Evolutionary conservation across 2,113 vertebrate genomes (phyloP).

Genomic region (Pogona vitticeps): DNA sequence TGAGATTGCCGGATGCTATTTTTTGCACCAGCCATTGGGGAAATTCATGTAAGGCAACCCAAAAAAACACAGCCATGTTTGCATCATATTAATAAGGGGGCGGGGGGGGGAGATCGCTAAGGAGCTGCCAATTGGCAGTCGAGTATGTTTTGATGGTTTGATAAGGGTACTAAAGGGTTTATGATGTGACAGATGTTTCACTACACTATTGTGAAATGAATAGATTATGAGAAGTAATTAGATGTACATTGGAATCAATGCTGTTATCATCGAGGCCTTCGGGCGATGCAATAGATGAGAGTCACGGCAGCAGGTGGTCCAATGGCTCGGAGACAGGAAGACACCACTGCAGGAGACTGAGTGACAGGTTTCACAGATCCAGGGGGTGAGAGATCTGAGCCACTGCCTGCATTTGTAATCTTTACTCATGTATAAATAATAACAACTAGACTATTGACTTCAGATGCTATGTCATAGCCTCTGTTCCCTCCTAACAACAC

Average conservation of each 20-base stretch:
- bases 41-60: conserved; percentile 76
- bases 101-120: conserved; percentile 62
- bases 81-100: conserved; percentile 80
- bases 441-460: conserved; percentile 86
- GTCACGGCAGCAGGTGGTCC: conserved; percentile 89
- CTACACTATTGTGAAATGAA: conserved; percentile 98
- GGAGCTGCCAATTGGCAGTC: conserved; percentile 81
- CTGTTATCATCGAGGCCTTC: conserved; percentile 92
- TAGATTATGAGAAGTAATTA: conserved; percentile 99
- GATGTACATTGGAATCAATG: conserved; percentile 99
- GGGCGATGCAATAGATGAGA: conserved; percentile 90
- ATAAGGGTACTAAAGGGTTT: conserved; percentile 89
- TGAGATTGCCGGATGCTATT: conserved; percentile 66
- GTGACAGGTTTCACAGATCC: conserved; percentile 89
- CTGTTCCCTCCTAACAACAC: conserved; percentile 66
- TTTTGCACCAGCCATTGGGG: conserved; percentile 76
- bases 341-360: conserved; percentile 86
- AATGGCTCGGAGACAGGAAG: conserved; percentile 88
- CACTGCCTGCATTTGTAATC: conserved; percentile 87
- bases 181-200: conserved; percentile 98
- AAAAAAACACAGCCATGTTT: conserved; percentile 77
- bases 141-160: conserved; percentile 86
- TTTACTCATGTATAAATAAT: conserved; percentile 91
- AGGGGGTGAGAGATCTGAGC: conserved; percentile 88
- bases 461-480: conserved; percentile 83